These are phyloP conservation scores for Nasonia giraulti DNA, from an alignment of 1,140 invertebrate genomes.

Conservation along the genomic window DNA sequence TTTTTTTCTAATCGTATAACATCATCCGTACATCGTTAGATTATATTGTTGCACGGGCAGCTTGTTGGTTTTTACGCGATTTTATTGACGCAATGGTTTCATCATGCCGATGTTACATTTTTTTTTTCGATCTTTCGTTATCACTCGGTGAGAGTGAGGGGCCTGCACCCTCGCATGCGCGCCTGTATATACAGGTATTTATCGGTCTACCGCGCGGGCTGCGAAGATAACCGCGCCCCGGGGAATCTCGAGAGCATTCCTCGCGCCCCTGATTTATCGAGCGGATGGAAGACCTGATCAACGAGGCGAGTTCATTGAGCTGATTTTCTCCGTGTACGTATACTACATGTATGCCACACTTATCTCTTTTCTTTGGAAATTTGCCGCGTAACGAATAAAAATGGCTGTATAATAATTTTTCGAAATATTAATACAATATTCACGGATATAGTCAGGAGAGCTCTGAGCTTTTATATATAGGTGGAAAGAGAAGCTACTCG, in stretches of 20 bases:
- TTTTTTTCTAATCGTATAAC: neutral
- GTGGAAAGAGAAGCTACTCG: neutral
- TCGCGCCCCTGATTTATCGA: slow-evolving; percentile 70
- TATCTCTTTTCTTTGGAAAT: too few relatives aligned
- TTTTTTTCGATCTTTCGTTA: neutral
- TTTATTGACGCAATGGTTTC: neutral
- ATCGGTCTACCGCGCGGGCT: slow-evolving; percentile 61
- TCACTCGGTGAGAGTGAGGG: neutral
- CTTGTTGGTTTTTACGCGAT: neutral
- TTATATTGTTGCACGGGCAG: neutral
- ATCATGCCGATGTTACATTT: neutral
- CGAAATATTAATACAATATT: neutral
- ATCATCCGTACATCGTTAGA: too few relatives aligned
- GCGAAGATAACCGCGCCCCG: slow-evolving; percentile 72
- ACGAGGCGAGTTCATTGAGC: slow-evolving; percentile 66
- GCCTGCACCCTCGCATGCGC: neutral
- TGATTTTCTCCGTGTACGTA: neutral
- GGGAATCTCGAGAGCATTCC: slow-evolving; percentile 58
- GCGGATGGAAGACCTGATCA: slow-evolving; percentile 63
- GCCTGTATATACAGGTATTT: slow-evolving; percentile 58
- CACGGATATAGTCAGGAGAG: neutral
- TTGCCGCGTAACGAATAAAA: too few relatives aligned
- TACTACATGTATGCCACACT: too few relatives aligned
- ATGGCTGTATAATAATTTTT: neutral
- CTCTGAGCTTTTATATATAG: neutral